Evolutionary conservation across 2,113 vertebrate species (phyloP).

Genomic region (Parus major): DNA sequence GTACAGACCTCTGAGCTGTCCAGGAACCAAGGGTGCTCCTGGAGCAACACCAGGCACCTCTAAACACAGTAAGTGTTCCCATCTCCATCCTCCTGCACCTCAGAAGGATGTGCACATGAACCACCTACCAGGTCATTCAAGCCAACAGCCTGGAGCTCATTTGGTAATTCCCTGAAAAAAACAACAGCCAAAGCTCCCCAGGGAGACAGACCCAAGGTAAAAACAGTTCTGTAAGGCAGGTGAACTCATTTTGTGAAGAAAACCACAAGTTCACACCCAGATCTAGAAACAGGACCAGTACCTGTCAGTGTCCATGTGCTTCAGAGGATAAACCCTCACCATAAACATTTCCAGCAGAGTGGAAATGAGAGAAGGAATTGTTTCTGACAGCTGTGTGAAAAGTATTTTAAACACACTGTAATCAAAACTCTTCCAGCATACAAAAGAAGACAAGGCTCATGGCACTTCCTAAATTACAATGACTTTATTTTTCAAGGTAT

Average conservation of each 20-base stretch:
- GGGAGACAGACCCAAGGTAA: neutral
- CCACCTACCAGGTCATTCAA: rapidly evolving
- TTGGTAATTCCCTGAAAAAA: neutral
- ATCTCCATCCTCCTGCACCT: neutral
- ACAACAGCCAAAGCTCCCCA: neutral
- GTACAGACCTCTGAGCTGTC: neutral
- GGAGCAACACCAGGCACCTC: neutral
- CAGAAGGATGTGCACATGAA: neutral
- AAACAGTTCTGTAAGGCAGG: neutral
- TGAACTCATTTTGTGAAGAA: neutral
- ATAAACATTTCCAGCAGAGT: neutral
- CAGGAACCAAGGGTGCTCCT: neutral
- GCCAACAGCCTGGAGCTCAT: neutral
- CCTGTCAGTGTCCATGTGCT: rapidly evolving
- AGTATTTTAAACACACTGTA: neutral
- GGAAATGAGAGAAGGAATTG: neutral
- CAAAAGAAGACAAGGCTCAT: neutral
- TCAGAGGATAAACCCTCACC: neutral
- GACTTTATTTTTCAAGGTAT: conserved; percentile 55
- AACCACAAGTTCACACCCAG: neutral
- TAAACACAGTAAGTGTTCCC: neutral
- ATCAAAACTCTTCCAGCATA: neutral
- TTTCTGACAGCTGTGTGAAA: neutral
- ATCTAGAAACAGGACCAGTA: rapidly evolving
- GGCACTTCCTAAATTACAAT: conserved; percentile 4